A percentile compares a stretch with the other conserved stretches of the same genome.
Evolutionary conservation across 2,797 vertebrate genomes (phyloP).

Genomic region (Chelidonichthys spinosus): DNA sequence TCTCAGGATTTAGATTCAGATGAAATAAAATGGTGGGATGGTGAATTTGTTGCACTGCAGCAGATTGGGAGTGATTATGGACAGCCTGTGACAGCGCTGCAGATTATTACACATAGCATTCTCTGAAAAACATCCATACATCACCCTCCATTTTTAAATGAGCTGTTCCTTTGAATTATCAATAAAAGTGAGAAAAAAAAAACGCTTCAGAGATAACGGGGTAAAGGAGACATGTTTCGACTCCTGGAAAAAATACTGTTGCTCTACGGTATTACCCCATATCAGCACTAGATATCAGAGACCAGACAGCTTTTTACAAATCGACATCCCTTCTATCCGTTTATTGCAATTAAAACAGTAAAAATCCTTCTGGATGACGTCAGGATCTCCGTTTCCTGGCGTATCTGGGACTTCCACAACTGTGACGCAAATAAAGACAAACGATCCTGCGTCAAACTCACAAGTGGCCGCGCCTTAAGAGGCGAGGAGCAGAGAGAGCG

Average conservation of each 20-base stretch:
- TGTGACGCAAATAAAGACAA: too few species aligned
- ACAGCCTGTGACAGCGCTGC: not conserved
- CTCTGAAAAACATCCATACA: not conserved
- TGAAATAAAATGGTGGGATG: not conserved
- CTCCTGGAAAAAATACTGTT: too few species aligned
- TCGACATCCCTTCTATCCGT: too few species aligned
- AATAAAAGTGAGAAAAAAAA: not conserved
- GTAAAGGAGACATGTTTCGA: not conserved
- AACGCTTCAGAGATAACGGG: not conserved
- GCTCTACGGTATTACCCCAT: too few species aligned
- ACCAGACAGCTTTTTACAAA: too few species aligned
- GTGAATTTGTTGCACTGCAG: not conserved
- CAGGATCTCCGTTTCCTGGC: too few species aligned
- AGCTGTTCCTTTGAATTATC: too few species aligned
- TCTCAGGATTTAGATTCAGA: not conserved
- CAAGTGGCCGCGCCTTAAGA: not conserved
- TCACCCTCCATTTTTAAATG: not conserved
- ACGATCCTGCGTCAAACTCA: too few species aligned
- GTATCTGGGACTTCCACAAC: too few species aligned
- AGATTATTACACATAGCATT: not conserved
- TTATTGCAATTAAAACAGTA: too few species aligned
- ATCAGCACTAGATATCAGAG: too few species aligned
- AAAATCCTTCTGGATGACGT: too few species aligned
- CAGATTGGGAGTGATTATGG: not conserved
- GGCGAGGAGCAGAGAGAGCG: conserved; percentile 2